These are phyloP conservation scores for Excalfactoria chinensis DNA, from an alignment of 2,113 vertebrate genomes.

Conservation along the genomic window DNA sequence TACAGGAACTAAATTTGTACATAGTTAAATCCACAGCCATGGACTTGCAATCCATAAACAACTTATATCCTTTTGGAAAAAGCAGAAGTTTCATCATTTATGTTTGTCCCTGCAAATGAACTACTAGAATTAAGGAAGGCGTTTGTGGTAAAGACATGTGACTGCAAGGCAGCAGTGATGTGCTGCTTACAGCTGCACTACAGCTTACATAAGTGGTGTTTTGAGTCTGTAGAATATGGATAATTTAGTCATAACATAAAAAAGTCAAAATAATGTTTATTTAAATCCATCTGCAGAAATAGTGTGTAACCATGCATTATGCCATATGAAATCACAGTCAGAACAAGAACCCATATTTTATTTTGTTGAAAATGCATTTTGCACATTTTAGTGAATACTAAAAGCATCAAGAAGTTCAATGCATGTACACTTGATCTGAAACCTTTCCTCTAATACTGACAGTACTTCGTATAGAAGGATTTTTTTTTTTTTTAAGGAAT, in stretches of 20 bases:
- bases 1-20: background rate
- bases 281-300: conserved; percentile 16
- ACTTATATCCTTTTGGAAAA: background rate
- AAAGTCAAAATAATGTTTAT: background rate
- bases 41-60: background rate
- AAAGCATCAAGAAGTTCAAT: background rate
- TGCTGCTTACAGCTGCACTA: background rate
- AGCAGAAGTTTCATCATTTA: background rate
- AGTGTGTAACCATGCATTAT: background rate
- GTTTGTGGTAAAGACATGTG: background rate
- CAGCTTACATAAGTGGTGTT: background rate
- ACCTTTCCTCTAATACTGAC: background rate
- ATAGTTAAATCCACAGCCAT: background rate
- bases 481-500: background rate
- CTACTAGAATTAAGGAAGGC: conserved; percentile 8
- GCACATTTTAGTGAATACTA: background rate
- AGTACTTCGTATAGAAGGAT: background rate
- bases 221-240: background rate
- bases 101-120: background rate
- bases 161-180: background rate
- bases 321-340: background rate
- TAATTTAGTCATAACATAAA: background rate
- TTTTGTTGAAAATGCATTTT: background rate
- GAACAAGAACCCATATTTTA: background rate
- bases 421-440: background rate